Evolutionary conservation across 2,888 invertebrate genomes (phyloP), one percentile per base, ranked within the genome.

Genomic region (Sericinus montela): DNA sequence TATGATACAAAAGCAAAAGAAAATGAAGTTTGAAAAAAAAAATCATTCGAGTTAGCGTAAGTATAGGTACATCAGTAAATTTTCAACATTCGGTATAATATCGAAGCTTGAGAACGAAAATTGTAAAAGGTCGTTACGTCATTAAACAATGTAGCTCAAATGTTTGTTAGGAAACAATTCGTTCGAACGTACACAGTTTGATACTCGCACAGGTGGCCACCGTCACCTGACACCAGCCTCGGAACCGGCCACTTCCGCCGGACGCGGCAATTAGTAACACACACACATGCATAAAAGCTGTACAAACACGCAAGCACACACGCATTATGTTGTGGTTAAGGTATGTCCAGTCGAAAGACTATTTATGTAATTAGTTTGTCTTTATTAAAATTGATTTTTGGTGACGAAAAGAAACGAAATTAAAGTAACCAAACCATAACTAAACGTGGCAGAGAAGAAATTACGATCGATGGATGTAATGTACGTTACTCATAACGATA

Each of bases 221-320:
- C 46, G 56, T 81, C 87, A 87, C 84, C 85, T 84, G 86, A 86
- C 83, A 76, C 83, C 70, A 62, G 65, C 69, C 69, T 78, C 80
- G 83, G 83, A 83, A 84, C 82, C 76, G 84, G 79, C 85, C 86
- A 75, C 87, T 87, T 89, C 88, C 88, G 86, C 70, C 85, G 88
- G 88, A 88, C 75, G 77, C 62, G 65, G 69, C 86, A 84, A 88
- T 89, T 89, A 89, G 84, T 74, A 75, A 77, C 83, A 80, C 84
- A 79, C 71, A 67, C 69, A 43, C 36, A n/a, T n/a, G n/a, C n/a
- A n/a, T n/a, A 43, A 30, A 37, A 3, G 19, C 19, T 23, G 42
- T 37, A 79, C 83, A 78, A 80, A 76, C 72, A 68, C 67, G 62
- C 60, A 65, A 66, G 62, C 62, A 59, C 57, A 54, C 63, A 56